Evolutionary conservation across 2,888 invertebrate genomes (phyloP), one percentile per base, ranked within the genome.

Genomic region (Tillus elongatus): DNA sequence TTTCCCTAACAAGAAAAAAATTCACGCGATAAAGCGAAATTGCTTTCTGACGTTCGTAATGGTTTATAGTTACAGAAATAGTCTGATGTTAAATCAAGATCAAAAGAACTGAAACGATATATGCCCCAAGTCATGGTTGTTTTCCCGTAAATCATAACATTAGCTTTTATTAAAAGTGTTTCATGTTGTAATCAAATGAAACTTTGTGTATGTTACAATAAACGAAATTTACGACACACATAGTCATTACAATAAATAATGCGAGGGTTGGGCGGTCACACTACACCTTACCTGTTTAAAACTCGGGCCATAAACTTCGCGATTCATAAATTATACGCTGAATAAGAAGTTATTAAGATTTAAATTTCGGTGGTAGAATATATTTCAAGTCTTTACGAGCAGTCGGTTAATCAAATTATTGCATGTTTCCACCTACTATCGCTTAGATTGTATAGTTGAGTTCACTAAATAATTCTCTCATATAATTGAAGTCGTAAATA

Each of bases 191-290:
- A 53, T 45, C 49, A 44, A 46, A 50, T 54, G 52, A 53, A 53
- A 53, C 52, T 52, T 53, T 52, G 51, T 53, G 46, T 49, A 50
- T 49, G 50, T 52, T 51, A 51, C 49, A 50, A 46, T 51, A 51
- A 49, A 45, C 40, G 40, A 46, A 47, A 54, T 55, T 55, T 54
- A 54, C 50, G 45, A 37, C 41, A 42, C 38, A 48, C 44, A 47
- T 43, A 47, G 43, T 53, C 48, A 51, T 54, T 51, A 50, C 47
- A 49, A 41, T 41, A 44, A n/a, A n/a, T n/a, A n/a, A n/a, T n/a
- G 42, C 45, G 40, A 44, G 39, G 45, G 42, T 41, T 42, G 42
- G 42, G 39, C 33, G 41, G 30, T 39, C 30, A 40, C 38, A 34
- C 43, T 39, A 36, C 33, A 41, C 33, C 19, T 33, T 27, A 33